These are phyloP conservation scores for Chaenogobius annularis DNA, from an alignment of 2,113 vertebrate species.

Conservation along the genomic window DNA sequence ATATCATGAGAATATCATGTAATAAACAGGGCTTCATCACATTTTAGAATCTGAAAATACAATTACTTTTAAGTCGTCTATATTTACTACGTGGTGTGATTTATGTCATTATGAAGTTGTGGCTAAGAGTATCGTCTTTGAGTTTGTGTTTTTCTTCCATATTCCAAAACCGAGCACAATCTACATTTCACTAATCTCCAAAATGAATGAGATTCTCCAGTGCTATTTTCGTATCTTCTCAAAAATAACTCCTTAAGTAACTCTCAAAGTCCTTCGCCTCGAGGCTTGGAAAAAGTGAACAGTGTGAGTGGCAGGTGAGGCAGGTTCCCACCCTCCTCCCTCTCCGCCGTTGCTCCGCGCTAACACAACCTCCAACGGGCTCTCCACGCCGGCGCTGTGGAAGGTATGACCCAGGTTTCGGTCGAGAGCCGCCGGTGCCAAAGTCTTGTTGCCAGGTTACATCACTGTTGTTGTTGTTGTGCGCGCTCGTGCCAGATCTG, in stretches of 20 bases:
- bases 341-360: no score
- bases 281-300: conserved; percentile 77
- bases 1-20: no score
- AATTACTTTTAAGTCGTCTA: no score
- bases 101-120: no score
- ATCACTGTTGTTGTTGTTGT: conserved; percentile 81
- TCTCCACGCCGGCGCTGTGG: conserved; percentile 68
- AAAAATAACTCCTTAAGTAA: conserved; percentile 69
- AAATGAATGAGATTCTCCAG: background rate
- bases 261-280: conserved; percentile 57
- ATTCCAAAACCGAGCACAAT: background rate
- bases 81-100: no score
- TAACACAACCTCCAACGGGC: conserved; percentile 49
- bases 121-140: no score
- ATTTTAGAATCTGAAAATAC: no score
- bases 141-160: no score
- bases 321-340: conserved; percentile 64
- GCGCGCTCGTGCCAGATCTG: conserved; percentile 74
- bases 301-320: conserved; percentile 72
- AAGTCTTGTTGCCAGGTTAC: conserved; percentile 81
- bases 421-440: conserved; percentile 67
- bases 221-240: conserved; percentile 70
- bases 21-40: no score
- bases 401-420: conserved; percentile 76
- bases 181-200: background rate